Evolutionary conservation across 2,797 vertebrate genomes (phyloP).

Genomic region (Chiroxiphia lanceolata): DNA sequence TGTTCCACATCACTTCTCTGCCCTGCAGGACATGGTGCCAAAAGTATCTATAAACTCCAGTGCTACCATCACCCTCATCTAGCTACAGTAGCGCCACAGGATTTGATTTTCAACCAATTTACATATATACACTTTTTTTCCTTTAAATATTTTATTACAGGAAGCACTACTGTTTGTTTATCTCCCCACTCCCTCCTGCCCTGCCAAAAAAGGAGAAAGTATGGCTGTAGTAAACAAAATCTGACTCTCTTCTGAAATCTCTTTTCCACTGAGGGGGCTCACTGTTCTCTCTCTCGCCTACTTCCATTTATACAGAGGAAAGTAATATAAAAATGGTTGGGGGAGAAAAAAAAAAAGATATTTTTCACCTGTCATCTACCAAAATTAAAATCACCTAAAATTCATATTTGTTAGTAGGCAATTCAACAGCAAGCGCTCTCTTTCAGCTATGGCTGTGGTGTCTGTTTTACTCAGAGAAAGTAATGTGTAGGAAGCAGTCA

Average conservation of each 20-base stretch:
- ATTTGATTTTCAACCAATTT: slow-evolving; percentile 1
- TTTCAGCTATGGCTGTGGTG: not conserved
- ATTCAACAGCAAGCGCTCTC: not conserved
- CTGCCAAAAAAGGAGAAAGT: not conserved
- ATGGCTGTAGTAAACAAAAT: slow-evolving; percentile 50
- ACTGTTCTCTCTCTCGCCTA: not conserved
- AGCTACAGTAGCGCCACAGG: not conserved
- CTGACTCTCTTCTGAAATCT: slow-evolving; percentile 43
- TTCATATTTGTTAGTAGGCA: not conserved
- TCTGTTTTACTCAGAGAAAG: not conserved
- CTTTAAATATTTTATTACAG: slow-evolving; percentile 40
- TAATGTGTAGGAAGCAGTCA: not conserved
- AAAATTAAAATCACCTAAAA: not conserved
- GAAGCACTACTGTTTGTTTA: not conserved
- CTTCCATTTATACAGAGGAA: not conserved
- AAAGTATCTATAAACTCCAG: slow-evolving; percentile 41
- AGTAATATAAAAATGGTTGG: not conserved
- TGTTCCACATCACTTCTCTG: slow-evolving; percentile 4
- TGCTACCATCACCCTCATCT: not conserved
- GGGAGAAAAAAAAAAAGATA: not conserved
- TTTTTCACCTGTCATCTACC: not conserved
- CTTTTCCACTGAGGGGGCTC: slow-evolving; percentile 6
- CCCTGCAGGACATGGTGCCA: not conserved
- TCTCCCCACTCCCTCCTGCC: too few species aligned
- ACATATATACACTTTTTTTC: not conserved